phyloP scores from a whole-genome alignment of 2,888 invertebrate genomes.

The Spodoptera exigua region DNA sequence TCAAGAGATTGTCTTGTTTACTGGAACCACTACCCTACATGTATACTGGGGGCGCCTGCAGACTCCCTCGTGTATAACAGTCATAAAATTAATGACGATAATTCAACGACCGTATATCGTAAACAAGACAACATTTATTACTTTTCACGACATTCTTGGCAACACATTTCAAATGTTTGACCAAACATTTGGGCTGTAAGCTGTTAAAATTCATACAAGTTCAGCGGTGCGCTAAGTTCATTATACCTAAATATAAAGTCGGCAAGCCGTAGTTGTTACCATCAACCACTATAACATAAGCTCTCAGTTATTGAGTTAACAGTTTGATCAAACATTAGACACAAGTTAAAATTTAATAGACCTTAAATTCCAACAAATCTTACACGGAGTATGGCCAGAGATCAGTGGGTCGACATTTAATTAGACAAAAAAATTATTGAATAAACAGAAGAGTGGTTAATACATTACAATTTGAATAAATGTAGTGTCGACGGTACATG shows the following conservation, averaged over 20 bases:
- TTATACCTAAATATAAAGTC: slow-evolving; percentile 16
- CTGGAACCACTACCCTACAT: neutral
- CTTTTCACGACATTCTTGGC: slow-evolving; percentile 44
- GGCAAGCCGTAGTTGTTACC: too few species aligned
- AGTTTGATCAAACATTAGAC: slow-evolving; percentile 58
- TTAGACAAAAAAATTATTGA: neutral
- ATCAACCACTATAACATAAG: slow-evolving; percentile 9
- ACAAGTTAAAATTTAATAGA: slow-evolving; percentile 28
- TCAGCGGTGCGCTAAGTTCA: slow-evolving; percentile 30
- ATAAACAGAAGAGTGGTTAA: neutral
- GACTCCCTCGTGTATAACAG: neutral
- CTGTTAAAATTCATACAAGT: slow-evolving; percentile 24
- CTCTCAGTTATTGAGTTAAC: slow-evolving; percentile 16
- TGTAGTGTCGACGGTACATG: neutral
- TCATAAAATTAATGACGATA: neutral
- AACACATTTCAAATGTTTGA: slow-evolving; percentile 56
- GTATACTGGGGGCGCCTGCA: neutral
- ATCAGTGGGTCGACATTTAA: neutral
- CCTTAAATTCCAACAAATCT: slow-evolving; percentile 31
- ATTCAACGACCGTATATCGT: slow-evolving; percentile 7
- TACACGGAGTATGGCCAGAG: slow-evolving; percentile 27
- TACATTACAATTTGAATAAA: neutral
- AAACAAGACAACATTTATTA: slow-evolving; percentile 52
- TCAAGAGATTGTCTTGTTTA: slow-evolving; percentile 47
- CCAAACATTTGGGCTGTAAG: slow-evolving; percentile 53